Evolutionary conservation across 2,797 vertebrate genomes (phyloP).

Genomic region (Girardinus metallicus): DNA sequence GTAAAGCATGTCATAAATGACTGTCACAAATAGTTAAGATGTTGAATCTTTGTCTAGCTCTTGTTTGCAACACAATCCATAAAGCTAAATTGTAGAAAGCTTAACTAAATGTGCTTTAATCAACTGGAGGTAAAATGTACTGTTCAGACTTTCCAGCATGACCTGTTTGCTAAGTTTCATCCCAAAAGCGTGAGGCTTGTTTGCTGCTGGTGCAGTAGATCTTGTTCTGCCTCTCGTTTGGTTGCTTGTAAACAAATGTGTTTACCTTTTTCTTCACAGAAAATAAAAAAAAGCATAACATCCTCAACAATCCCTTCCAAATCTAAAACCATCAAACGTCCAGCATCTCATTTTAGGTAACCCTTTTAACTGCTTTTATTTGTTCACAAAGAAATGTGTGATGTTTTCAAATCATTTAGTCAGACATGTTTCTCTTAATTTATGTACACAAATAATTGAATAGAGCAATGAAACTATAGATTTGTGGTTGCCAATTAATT

Average conservation of each 20-base stretch:
- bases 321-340: neutral
- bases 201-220: neutral
- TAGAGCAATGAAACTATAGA: neutral
- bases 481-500: constrained; percentile 7
- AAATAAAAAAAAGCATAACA: neutral
- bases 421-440: neutral
- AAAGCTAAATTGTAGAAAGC: neutral
- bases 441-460: neutral
- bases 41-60: neutral
- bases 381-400: neutral
- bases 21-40: neutral
- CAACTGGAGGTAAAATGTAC: neutral
- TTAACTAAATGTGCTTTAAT: neutral
- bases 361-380: neutral
- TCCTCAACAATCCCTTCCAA: neutral
- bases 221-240: constrained; percentile 7
- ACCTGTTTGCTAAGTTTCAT: constrained; percentile 29
- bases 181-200: neutral
- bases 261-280: neutral
- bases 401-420: constrained; percentile 1
- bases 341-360: neutral
- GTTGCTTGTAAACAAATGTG: neutral
- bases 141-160: constrained; percentile 36
- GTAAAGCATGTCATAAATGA: too few relatives aligned
- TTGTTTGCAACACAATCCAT: neutral